These are phyloP conservation scores for Protonemura montana DNA, from an alignment of 2,888 invertebrate species.

Conservation along the genomic window DNA sequence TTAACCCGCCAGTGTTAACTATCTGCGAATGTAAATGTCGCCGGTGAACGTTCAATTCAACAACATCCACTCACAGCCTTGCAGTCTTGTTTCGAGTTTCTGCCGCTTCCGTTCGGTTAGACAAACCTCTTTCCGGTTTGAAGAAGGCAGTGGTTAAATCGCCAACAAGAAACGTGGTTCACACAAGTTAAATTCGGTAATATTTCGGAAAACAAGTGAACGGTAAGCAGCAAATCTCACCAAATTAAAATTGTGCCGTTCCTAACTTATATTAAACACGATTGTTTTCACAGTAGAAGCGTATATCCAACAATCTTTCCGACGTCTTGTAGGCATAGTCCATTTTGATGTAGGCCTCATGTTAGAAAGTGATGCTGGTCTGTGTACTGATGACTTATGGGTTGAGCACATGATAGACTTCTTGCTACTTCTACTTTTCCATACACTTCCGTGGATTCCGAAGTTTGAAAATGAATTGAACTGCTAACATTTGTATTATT, in stretches of 20 bases:
- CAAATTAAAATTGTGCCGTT: neutral
- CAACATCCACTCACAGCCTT: neutral
- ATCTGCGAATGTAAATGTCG: neutral
- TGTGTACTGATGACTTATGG: too few relatives aligned
- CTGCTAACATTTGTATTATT: too few relatives aligned
- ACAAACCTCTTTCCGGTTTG: neutral
- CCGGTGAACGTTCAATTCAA: neutral
- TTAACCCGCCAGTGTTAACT: neutral
- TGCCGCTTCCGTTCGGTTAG: neutral
- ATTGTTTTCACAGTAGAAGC: neutral
- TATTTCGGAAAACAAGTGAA: slow-evolving; percentile 3
- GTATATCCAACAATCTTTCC: neutral
- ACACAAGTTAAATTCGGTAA: neutral
- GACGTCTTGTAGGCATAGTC: neutral
- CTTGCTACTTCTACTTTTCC: neutral
- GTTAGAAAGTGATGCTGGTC: neutral
- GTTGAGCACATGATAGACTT: too few relatives aligned
- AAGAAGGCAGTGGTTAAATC: slow-evolving; percentile 17
- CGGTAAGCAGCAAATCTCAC: neutral
- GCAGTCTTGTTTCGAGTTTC: neutral
- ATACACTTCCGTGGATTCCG: neutral
- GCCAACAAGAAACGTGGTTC: slow-evolving; percentile 28
- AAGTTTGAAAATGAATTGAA: too few relatives aligned
- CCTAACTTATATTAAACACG: neutral
- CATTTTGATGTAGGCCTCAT: slow-evolving; percentile 24